Evolutionary conservation across 2,888 invertebrate species (phyloP), one percentile per base, ranked within the genome.

Genomic region (Tinea pellionella): DNA sequence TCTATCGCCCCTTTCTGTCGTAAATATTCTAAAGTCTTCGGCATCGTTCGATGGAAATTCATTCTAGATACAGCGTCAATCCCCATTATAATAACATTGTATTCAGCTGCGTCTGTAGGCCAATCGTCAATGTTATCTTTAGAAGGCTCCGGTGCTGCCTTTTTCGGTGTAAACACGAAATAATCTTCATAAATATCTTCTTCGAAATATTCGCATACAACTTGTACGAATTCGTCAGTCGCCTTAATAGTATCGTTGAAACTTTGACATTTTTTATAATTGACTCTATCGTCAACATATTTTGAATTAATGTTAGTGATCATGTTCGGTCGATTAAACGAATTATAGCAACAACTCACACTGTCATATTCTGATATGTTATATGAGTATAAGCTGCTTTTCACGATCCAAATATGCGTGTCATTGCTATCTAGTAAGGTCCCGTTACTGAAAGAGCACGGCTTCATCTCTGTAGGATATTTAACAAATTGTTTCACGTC

Each of bases 21-120:
- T 59, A 96, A 80, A 65, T 88, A 90, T 1, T 85, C 73, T 15
- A 90, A 78, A 0, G 95, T 94, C 68, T 88, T 89, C 0, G 93
- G 93, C 93, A 97, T 93, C 67, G 94, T 94, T 53, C 97, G 90
- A 64, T 94, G 90, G 66, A 96, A 93, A 77, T 96, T 96, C 63
- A 95, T 82, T 65, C 96, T 89, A 0, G 97, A 97, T 24, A 97
- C 90, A 9, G 95, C 93, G 73, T 97, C 97, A 55, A 96, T 81
- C 8, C 97, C 97, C 63, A 97, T 78, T 32, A 97, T 83, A 63
- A 97, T 86, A 0, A 97, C 90, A 65, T 93, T 96, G 57, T 92
- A 82, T 61, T 69, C 67, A 1, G 75, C 62, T 18, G 61, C 69
- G 64, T 72, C 66, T 66, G 74, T 78, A 58, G 63, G 65, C 24